These are phyloP conservation scores for Linnaemya tessellans DNA, from an alignment of 2,888 invertebrate species.

Conservation along the genomic window DNA sequence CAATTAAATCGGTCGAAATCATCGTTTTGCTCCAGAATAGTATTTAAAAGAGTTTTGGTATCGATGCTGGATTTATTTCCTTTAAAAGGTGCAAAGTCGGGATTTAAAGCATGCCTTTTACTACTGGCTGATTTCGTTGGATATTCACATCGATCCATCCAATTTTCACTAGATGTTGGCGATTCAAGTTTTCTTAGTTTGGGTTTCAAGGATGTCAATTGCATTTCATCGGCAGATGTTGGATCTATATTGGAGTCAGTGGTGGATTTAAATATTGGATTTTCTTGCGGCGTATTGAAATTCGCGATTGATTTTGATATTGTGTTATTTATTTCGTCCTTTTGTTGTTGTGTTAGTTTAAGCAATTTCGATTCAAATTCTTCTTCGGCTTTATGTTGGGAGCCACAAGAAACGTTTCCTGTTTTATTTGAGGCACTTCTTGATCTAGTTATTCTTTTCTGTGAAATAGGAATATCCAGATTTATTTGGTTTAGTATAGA, in stretches of 20 bases:
- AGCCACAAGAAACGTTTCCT: neutral
- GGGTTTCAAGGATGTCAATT: neutral
- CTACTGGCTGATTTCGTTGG: neutral
- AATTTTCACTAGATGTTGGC: neutral
- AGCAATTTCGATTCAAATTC: neutral
- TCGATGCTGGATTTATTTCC: slow-evolving; percentile 4
- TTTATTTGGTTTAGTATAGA: neutral
- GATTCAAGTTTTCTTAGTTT: neutral
- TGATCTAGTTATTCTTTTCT: slow-evolving; percentile 1
- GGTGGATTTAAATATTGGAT: slow-evolving; percentile 42
- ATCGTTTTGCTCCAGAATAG: slow-evolving; percentile 14
- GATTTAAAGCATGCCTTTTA: neutral
- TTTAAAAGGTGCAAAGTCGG: slow-evolving; percentile 7
- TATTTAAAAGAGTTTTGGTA: slow-evolving; percentile 21
- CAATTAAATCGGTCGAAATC: slow-evolving; percentile 48
- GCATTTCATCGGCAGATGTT: neutral
- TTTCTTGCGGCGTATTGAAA: neutral
- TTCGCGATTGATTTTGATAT: neutral
- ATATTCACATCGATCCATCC: neutral
- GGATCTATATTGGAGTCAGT: slow-evolving; percentile 21
- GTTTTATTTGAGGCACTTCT: neutral
- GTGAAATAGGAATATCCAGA: neutral
- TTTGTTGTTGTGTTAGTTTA: slow-evolving; percentile 4
- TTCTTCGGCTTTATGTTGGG: neutral
- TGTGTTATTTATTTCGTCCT: neutral